These are phyloP conservation scores for Clunio marinus DNA, from an alignment of 2,888 invertebrate species.

Conservation along the genomic window DNA sequence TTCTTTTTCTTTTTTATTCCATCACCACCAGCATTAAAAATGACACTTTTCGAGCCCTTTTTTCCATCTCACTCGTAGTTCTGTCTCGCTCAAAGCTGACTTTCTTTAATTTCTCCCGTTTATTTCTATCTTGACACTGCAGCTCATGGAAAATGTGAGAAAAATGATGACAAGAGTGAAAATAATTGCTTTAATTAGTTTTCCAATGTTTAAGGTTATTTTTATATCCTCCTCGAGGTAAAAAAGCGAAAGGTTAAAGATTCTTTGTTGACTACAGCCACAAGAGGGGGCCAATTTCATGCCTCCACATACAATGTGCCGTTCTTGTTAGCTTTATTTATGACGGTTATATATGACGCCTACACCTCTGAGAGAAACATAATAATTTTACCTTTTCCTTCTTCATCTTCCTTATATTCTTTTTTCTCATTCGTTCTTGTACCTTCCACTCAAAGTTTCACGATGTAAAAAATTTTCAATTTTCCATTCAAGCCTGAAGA, in stretches of 20 bases:
- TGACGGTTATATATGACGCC: conserved; percentile 6
- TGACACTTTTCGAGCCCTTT: background rate
- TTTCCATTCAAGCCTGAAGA: conserved; percentile 14
- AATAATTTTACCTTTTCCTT: background rate
- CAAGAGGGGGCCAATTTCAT: background rate
- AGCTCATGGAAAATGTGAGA: background rate
- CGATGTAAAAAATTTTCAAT: conserved; percentile 18
- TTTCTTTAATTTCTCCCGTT: background rate
- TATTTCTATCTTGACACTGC: background rate
- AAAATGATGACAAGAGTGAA: conserved; percentile 5
- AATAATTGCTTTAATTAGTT: conserved; percentile 34
- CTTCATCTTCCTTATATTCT: background rate
- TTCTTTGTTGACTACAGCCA: background rate
- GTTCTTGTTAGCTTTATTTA: conserved; percentile 14
- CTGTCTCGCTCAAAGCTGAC: too few relatives aligned
- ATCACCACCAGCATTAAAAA: too few relatives aligned
- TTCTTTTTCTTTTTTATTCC: too few relatives aligned
- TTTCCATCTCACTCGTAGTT: background rate
- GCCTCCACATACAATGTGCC: conserved; percentile 14
- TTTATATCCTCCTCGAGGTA: too few relatives aligned
- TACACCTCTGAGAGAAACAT: conserved; percentile 1
- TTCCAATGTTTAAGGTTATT: conserved; percentile 11
- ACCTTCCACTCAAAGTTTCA: too few relatives aligned
- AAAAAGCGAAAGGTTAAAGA: background rate
- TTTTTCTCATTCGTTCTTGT: background rate